These are phyloP conservation scores for Pristionchus pacificus DNA, from an alignment of 1,140 invertebrate species.

Conservation along the genomic window DNA sequence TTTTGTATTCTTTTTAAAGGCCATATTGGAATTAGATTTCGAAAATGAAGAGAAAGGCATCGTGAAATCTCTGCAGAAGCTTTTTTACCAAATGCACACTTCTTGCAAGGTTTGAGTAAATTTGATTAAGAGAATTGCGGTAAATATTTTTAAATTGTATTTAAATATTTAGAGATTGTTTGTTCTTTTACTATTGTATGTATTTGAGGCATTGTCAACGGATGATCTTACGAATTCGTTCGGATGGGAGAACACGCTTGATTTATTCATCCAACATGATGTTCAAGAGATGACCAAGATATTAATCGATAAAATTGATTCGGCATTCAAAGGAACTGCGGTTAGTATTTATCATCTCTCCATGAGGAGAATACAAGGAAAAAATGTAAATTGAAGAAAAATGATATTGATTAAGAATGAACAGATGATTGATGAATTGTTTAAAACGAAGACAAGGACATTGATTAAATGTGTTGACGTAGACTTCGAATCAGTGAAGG, in stretches of 20 bases:
- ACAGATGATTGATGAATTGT: no score
- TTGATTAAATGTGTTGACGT: no score
- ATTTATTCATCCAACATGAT: neutral
- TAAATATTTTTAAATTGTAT: no score
- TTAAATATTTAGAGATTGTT: no score
- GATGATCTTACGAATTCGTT: neutral
- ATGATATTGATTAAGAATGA: neutral
- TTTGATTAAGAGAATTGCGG: no score
- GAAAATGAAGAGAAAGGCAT: neutral
- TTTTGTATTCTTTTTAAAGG: neutral
- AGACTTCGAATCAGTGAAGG: no score
- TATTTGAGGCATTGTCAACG: neutral
- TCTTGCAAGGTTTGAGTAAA: neutral
- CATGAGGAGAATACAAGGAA: neutral
- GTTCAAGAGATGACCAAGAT: neutral
- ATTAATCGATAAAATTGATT: neutral
- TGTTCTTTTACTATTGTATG: neutral
- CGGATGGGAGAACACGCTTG: neutral
- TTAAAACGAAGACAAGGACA: no score
- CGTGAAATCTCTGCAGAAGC: neutral
- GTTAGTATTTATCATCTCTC: neutral
- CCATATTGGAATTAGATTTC: no score
- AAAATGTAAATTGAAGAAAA: neutral
- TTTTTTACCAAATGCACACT: neutral
- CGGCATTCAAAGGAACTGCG: neutral